Evolutionary conservation across 35 echinoderm and acorn worm genomes (phyloP).

Genomic region (Strongylocentrotus purpuratus): DNA sequence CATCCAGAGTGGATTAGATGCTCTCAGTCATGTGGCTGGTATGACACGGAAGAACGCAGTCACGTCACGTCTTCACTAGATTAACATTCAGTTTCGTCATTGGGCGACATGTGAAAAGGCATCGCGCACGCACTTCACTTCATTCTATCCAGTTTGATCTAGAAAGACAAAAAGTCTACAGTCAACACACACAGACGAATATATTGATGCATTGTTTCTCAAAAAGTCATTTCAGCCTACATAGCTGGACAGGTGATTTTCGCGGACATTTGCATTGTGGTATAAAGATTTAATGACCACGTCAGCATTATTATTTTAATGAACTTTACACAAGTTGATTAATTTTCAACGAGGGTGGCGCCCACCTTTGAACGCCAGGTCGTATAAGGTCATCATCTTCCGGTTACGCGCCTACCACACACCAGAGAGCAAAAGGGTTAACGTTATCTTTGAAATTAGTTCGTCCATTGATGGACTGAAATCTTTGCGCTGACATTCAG

Average conservation of each 20-base stretch:
- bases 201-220: neutral
- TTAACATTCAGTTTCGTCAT: slow-evolving; percentile 11
- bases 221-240: neutral
- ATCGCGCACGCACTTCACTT: neutral
- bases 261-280: neutral
- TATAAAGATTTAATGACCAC: neutral
- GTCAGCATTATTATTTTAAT: neutral
- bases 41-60: neutral
- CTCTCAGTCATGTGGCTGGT: neutral
- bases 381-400: neutral
- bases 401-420: neutral
- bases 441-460: neutral
- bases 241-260: neutral
- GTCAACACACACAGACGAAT: neutral
- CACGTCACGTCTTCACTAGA: neutral
- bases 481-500: neutral
- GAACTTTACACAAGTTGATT: neutral
- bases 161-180: neutral
- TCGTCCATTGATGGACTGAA: neutral
- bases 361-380: neutral
- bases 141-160: neutral
- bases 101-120: neutral
- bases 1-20: neutral
- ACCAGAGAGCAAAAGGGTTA: neutral
- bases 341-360: neutral